phyloP scores from a whole-genome alignment of 2,888 invertebrate species.

The Agonopterix alstromeriana region DNA sequence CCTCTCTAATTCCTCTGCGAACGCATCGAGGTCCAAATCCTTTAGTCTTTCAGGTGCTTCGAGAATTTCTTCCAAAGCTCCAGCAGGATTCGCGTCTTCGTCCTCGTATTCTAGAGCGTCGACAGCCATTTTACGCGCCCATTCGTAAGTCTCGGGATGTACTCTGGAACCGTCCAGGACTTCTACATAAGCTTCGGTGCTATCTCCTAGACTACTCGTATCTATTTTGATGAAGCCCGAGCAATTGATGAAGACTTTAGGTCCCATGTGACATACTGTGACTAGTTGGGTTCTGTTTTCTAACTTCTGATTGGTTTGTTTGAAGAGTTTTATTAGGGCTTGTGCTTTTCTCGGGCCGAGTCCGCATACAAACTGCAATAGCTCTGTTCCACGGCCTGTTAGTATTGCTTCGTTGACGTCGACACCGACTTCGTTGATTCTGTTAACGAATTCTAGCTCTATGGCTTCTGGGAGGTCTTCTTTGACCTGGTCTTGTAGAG shows the following conservation, averaged over 20 bases:
- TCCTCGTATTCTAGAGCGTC: constrained; percentile 99
- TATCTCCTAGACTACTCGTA: constrained; percentile 94
- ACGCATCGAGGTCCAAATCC: constrained; percentile 98
- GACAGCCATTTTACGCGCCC: constrained; percentile 99
- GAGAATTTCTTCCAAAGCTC: constrained; percentile 97
- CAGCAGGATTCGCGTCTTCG: constrained; percentile 96
- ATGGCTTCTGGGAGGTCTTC: constrained; percentile 92
- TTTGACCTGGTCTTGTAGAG: constrained; percentile 88
- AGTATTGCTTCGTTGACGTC: constrained; percentile 96
- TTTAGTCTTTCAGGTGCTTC: constrained; percentile 95
- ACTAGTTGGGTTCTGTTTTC: constrained; percentile 97
- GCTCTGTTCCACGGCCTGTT: constrained; percentile 89
- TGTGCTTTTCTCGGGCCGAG: constrained; percentile 96
- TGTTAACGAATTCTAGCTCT: constrained; percentile 93
- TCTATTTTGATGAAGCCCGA: constrained; percentile 99
- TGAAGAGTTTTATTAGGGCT: constrained; percentile 89
- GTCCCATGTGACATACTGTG: constrained; percentile 97
- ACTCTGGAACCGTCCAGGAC: constrained; percentile 98
- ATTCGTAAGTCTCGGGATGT: constrained; percentile 99
- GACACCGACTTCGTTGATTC: constrained; percentile 98
- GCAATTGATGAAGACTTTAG: constrained; percentile 98
- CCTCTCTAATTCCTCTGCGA: constrained; percentile 96
- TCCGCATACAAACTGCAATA: constrained; percentile 98
- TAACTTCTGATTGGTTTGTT: constrained; percentile 92
- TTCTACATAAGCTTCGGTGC: constrained; percentile 96